phyloP scores from a whole-genome alignment of 1,140 invertebrate species.

The Ylistrum balloti region DNA sequence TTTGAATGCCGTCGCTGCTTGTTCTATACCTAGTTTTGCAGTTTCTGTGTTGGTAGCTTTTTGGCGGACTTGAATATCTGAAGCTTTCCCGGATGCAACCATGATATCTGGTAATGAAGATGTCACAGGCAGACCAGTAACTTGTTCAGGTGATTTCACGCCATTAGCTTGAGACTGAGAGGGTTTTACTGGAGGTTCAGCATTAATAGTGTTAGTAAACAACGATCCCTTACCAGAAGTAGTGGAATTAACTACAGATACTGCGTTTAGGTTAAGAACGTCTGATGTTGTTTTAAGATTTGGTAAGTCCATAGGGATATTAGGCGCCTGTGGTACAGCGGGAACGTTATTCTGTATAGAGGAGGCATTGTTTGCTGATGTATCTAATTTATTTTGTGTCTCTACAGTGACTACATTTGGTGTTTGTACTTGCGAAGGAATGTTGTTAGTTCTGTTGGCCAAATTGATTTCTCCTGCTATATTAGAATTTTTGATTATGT shows the following conservation, averaged over 20 bases:
- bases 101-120: neutral
- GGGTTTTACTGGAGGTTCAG: neutral
- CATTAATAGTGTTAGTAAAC: neutral
- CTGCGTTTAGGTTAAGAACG: neutral
- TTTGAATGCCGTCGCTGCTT: neutral
- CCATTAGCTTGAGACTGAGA: neutral
- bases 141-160: neutral
- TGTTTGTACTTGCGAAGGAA: neutral
- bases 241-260: neutral
- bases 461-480: neutral
- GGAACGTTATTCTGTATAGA: neutral
- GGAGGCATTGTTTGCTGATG: neutral
- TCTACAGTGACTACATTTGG: neutral
- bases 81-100: neutral
- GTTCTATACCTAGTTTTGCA: neutral
- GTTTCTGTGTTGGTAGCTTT: neutral
- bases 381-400: neutral
- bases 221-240: neutral
- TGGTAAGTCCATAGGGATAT: constrained; percentile 15
- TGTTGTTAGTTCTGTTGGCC: neutral
- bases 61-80: neutral
- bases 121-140: neutral
- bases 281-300: neutral
- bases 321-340: neutral
- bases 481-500: neutral